Percentiles rank a stretch among this genome's conserved stretches.
Evolutionary conservation across 2,797 vertebrate genomes (phyloP).

Genomic region (Liasis olivaceus): DNA sequence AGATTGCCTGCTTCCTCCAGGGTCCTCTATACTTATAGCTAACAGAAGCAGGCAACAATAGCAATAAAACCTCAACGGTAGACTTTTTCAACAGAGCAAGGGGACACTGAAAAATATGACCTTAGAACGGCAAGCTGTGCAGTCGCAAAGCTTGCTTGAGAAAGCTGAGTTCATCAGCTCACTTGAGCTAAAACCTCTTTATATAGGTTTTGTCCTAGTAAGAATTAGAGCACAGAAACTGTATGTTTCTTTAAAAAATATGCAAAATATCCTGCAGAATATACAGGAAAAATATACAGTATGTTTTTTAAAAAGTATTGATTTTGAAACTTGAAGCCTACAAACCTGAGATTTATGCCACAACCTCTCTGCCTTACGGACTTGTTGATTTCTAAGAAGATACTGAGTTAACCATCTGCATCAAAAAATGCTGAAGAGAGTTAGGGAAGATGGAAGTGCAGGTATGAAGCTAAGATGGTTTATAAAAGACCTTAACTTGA

Average conservation of each 20-base stretch:
- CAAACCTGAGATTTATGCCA: neutral
- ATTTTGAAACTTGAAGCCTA: neutral
- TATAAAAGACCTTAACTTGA: neutral
- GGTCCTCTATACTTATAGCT: neutral
- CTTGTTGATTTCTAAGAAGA: neutral
- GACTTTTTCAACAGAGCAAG: neutral
- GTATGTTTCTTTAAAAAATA: neutral
- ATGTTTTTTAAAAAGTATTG: neutral
- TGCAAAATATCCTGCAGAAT: neutral
- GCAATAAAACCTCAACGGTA: neutral
- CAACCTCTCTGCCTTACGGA: neutral
- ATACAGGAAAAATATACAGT: neutral
- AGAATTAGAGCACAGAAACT: neutral
- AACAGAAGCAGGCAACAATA: neutral
- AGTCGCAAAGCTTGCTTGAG: neutral
- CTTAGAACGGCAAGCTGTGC: neutral
- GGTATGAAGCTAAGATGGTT: neutral
- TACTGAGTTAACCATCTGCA: neutral
- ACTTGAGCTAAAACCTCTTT: neutral
- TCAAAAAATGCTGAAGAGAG: neutral
- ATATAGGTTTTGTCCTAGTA: neutral
- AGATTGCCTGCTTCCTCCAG: neutral
- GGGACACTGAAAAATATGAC: neutral
- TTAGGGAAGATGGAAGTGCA: neutral
- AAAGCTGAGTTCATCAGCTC: neutral